phyloP scores from a whole-genome alignment of 2,888 invertebrate genomes.

The Ditula angustiorana region DNA sequence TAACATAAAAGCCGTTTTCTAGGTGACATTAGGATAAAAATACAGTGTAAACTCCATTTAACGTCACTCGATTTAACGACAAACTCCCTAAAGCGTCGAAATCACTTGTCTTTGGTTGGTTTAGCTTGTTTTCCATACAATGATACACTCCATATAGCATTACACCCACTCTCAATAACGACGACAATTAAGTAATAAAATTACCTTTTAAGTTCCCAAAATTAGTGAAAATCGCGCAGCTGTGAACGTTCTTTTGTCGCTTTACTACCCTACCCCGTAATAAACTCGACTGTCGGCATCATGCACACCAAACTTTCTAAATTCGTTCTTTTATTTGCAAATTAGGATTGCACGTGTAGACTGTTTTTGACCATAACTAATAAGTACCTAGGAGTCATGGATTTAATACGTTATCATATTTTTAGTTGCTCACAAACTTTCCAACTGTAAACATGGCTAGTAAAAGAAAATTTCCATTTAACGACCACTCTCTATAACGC shows the following conservation, averaged over 20 bases:
- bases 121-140: too few relatives aligned
- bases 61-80: too few relatives aligned
- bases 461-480: slow-evolving; percentile 47
- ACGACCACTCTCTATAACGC: too few relatives aligned
- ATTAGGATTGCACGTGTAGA: neutral
- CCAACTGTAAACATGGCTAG: slow-evolving; percentile 20
- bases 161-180: too few relatives aligned
- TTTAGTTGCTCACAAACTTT: neutral
- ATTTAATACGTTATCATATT: neutral
- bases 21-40: too few relatives aligned
- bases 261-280: too few relatives aligned
- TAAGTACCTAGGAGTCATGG: neutral
- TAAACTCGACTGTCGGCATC: too few relatives aligned
- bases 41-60: too few relatives aligned
- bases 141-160: too few relatives aligned
- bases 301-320: too few relatives aligned
- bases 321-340: neutral
- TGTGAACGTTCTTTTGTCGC: neutral
- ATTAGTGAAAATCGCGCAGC: neutral
- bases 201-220: neutral
- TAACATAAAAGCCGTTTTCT: too few relatives aligned
- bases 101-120: too few relatives aligned
- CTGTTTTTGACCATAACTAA: neutral
- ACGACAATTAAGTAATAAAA: slow-evolving; percentile 1
- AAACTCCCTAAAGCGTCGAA: slow-evolving; percentile 5